phyloP scores from a whole-genome alignment of 2,797 vertebrate species.

The Rachycentron canadum region DNA sequence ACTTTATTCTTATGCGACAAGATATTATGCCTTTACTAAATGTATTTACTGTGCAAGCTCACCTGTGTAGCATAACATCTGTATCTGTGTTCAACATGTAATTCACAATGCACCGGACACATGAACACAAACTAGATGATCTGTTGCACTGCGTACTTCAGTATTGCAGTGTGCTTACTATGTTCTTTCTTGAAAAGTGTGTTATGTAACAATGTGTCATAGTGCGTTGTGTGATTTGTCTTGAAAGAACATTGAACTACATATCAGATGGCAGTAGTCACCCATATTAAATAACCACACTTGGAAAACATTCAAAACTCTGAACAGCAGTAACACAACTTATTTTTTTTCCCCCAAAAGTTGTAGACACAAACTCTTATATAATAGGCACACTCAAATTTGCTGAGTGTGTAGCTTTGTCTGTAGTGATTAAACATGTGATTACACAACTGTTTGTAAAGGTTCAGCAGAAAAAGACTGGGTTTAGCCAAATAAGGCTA shows the following conservation, averaged over 20 bases:
- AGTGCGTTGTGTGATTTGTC: constrained; percentile 3
- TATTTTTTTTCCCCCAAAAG: constrained; percentile 4
- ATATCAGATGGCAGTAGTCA: constrained; percentile 4
- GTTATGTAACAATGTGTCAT: constrained; percentile 36
- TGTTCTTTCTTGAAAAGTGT: constrained; percentile 14
- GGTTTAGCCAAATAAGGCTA: constrained; percentile 47
- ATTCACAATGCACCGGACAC: too few species aligned
- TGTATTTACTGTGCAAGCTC: not conserved
- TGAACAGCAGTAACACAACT: not conserved
- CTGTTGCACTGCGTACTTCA: not conserved
- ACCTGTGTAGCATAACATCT: not conserved
- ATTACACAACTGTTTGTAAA: not conserved
- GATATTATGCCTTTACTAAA: not conserved
- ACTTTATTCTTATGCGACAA: not conserved
- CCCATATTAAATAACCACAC: not conserved
- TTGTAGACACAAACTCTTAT: not conserved
- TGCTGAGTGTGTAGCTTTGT: constrained; percentile 20
- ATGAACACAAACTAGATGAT: not conserved
- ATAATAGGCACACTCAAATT: not conserved
- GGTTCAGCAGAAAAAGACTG: not conserved
- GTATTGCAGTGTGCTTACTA: constrained; percentile 3
- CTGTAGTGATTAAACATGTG: constrained; percentile 15
- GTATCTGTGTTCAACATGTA: not conserved
- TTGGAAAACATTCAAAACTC: not conserved
- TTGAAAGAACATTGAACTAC: not conserved